Evolutionary conservation across 2,888 invertebrate genomes (phyloP).

Genomic region (Nemoura dubitans): DNA sequence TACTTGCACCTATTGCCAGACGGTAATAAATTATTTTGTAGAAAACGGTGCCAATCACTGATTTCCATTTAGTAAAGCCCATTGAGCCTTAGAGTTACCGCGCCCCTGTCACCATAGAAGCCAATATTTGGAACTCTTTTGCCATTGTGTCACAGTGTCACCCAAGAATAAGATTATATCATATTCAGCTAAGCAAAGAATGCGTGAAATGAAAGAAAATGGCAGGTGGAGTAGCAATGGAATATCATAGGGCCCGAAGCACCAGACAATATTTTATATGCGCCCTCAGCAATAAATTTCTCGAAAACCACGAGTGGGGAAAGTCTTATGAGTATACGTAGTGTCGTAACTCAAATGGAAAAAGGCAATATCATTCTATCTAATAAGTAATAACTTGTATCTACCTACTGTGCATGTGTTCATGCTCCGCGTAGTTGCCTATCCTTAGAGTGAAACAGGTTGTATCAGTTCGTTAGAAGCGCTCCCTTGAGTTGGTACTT

Average conservation of each 20-base stretch:
- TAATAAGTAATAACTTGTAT: slow-evolving; percentile 46
- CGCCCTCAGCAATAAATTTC: slow-evolving; percentile 41
- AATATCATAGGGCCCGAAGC: background rate
- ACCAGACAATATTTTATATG: slow-evolving; percentile 42
- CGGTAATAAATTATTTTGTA: background rate
- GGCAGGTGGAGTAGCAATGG: slow-evolving; percentile 8
- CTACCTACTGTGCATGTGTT: background rate
- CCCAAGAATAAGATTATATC: background rate
- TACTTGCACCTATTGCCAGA: background rate
- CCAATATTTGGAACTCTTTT: background rate
- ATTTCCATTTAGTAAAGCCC: too few relatives aligned
- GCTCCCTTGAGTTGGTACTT: background rate
- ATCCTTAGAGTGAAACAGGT: slow-evolving; percentile 25
- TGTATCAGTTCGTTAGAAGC: slow-evolving; percentile 32
- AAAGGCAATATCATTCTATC: slow-evolving; percentile 46
- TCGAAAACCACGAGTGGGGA: slow-evolving; percentile 43
- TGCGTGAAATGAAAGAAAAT: background rate
- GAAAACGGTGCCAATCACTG: background rate
- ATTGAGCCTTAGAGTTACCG: too few relatives aligned
- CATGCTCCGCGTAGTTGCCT: background rate
- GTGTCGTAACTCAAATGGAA: slow-evolving; percentile 44
- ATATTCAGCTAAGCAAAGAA: background rate
- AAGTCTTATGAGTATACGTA: slow-evolving; percentile 42
- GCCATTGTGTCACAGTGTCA: background rate
- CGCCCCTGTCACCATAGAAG: background rate